These are phyloP conservation scores for Cryptophagus acutangulus DNA, from an alignment of 2,888 invertebrate species.

Conservation along the genomic window DNA sequence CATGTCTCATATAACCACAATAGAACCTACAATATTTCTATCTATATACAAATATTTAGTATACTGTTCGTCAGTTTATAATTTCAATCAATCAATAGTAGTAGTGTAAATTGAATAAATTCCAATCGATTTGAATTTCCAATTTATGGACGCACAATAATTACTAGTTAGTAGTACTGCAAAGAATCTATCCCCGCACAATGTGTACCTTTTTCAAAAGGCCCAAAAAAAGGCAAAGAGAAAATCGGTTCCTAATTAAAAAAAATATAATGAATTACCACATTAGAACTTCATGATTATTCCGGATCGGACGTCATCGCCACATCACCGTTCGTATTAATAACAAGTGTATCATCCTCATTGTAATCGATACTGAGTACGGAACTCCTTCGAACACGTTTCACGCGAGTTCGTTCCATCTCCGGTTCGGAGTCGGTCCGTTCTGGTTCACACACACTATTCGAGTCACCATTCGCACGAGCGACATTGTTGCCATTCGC, in stretches of 20 bases:
- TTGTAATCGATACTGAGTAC: slow-evolving; percentile 70
- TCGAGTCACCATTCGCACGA: slow-evolving; percentile 31
- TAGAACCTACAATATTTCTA: neutral
- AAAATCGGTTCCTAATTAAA: too few species aligned
- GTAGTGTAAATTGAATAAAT: too few species aligned
- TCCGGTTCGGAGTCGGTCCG: slow-evolving; percentile 50
- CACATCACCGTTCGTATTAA: slow-evolving; percentile 63
- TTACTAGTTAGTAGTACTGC: too few species aligned
- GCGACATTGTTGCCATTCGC: slow-evolving; percentile 16
- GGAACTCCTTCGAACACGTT: slow-evolving; percentile 66
- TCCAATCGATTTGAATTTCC: too few species aligned
- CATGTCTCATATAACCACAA: slow-evolving; percentile 7
- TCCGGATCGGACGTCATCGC: slow-evolving; percentile 48
- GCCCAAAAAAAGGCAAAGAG: too few species aligned
- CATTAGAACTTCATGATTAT: slow-evolving; percentile 32
- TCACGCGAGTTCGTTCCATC: slow-evolving; percentile 51
- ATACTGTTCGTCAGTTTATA: slow-evolving; percentile 36
- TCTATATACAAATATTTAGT: slow-evolving; percentile 30
- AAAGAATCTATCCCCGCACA: too few species aligned
- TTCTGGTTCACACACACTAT: slow-evolving; percentile 44
- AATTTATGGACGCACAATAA: too few species aligned
- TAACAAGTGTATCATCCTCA: slow-evolving; percentile 69
- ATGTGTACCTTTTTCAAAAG: too few species aligned
- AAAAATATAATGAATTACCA: too few species aligned
- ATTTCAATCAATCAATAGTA: too few species aligned